Base-by-base conservation (phyloP, 2,113 vertebrate species). In the Cercopithecus mona region DNA sequence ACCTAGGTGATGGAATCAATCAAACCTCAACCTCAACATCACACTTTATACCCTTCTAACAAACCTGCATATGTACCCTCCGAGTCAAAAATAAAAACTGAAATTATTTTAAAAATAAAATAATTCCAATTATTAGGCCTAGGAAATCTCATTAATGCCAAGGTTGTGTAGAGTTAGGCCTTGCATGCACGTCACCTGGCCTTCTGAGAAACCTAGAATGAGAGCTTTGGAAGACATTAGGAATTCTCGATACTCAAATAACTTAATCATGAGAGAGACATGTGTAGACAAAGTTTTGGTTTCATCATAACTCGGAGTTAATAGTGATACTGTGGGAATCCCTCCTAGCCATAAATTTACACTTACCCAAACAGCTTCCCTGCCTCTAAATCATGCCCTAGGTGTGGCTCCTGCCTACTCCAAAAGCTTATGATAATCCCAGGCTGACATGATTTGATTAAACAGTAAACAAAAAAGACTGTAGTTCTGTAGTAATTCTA, bases 121-220 rank as follows among this genome's bases (percentile, higher is more conserved):
- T 73, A 73, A 90, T 57, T 35, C 72, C 59, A 94, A 86, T 93
- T 27, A 43, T 32, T 50, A 30, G 13, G 10, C 7, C 27, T 81
- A 4, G 22, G 3, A 45, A 43, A 32, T 84, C 30, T 23, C 64
- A 10, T 11, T 6, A 14, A 5, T 61, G 12, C 6, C 38, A 50
- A 0, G 1, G 8, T 9, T 20, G 0, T 38, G 8, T 38, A 55
- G 48, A 90, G 38, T 5, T 23, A n/a, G 9, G 18, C 68, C 59
- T 57, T 70, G 20, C 6, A 12, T 43, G 40, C 23, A 35, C 0
- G 12, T 50, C 18, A 27, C 22, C 59, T 43, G 38, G 3, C 6
- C 12, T 5, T 45, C 45, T 48, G 9, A 79, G 32, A 86, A 70
- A 88, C 13, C 32, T 3, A n/a, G 27, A 61, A 11, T 4, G 8